These are phyloP conservation scores for Phyllotreta striolata DNA, from an alignment of 2,888 invertebrate genomes.

Conservation along the genomic window DNA sequence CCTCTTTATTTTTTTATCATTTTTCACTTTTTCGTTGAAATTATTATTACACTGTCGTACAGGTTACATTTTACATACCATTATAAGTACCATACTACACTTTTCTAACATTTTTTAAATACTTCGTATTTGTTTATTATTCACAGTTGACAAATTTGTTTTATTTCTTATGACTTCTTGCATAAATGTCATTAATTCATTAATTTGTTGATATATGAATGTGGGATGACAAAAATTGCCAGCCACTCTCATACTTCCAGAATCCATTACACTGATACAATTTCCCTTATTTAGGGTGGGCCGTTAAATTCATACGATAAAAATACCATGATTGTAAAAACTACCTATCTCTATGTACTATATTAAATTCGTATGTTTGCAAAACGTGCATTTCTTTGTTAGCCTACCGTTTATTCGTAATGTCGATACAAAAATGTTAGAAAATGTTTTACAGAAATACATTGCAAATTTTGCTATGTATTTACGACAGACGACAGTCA, in stretches of 20 bases:
- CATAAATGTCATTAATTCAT: too few species aligned
- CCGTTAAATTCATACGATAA: slow-evolving; percentile 17
- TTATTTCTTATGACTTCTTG: neutral
- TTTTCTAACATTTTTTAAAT: too few species aligned
- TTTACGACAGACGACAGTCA: too few species aligned
- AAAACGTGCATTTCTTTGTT: slow-evolving; percentile 7
- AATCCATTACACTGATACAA: neutral
- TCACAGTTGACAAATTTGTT: too few species aligned
- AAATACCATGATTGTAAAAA: slow-evolving; percentile 15
- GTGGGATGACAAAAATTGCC: neutral
- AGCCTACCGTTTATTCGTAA: too few species aligned
- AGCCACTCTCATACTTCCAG: slow-evolving; percentile 15
- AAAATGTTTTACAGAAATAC: too few species aligned
- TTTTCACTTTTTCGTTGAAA: neutral
- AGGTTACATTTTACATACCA: too few species aligned
- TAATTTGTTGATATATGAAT: neutral
- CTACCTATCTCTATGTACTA: slow-evolving; percentile 15
- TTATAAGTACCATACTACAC: too few species aligned
- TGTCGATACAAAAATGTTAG: too few species aligned
- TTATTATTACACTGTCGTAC: neutral
- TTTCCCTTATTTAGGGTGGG: slow-evolving; percentile 17
- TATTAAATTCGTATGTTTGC: slow-evolving; percentile 23
- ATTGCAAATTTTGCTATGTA: too few species aligned
- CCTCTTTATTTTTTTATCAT: slow-evolving; percentile 6
- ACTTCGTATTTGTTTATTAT: too few species aligned